Base-by-base conservation (phyloP, 2,113 vertebrate genomes). In the Pimephales promelas region DNA sequence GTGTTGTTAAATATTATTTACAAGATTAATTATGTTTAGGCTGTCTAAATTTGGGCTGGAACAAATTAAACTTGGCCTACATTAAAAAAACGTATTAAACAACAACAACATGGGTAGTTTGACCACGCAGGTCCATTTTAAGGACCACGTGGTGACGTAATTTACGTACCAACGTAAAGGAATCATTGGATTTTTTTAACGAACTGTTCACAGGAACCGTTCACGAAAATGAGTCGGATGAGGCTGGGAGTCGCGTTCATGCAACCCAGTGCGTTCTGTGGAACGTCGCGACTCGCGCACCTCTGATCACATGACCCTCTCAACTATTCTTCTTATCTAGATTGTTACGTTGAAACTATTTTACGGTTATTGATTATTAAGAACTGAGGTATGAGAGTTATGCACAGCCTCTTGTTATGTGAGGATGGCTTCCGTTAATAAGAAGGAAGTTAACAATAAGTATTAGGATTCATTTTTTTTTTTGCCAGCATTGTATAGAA, bases 281-380 rank as follows among this genome's bases (percentile, higher is more conserved):
- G 86, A 85, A 86, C 90, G 89, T 90, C 90, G 86, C 26, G 24
- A 91, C 92, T 92, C 93, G 92, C 91, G 74, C 83, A 87, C 86
- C 86, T 87, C n/a, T 34, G 45, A 56, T 87, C 86, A 87, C 86
- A 61, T 87, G 86, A 22, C 66, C 40, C 8, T 10, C 24, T n/a
- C 20, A 82, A 84, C 70, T 83, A 81, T 83, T 83, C 81, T 85
- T 83, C 52, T n/a, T n/a, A 83, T 36, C 76, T 28, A 66, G 31
- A 47, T 79, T 62, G 22, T 47, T 62, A 49, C 14, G 31, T 43
- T 22, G 4, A n/a, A 31, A 8, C 10, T 47, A 59, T 13, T 45
- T 61, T 40, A 61, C 4, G 8, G 24, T 49, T 64, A 10, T 47
- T 62, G 34, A 4, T 61, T 47, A 28, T 31, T 2, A 61, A 26